These are phyloP conservation scores for Tricholaema leucomelas DNA, from an alignment of 2,113 vertebrate genomes.

Conservation along the genomic window DNA sequence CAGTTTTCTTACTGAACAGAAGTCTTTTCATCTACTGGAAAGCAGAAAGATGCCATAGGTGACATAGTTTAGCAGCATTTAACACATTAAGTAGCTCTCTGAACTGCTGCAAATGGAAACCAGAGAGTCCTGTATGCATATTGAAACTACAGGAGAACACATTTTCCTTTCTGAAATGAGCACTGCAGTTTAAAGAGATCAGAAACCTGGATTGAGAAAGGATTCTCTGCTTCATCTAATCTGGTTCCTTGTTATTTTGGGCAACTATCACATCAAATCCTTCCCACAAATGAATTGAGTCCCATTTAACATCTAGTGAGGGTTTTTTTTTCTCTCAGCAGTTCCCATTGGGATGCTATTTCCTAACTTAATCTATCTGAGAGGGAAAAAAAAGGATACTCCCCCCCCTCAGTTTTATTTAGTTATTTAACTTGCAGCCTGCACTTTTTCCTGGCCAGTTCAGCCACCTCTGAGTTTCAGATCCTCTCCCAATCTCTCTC, in stretches of 20 bases:
- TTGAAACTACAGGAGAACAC: background rate
- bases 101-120: slow-evolving; percentile 41
- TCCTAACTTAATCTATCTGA: background rate
- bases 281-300: background rate
- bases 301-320: background rate
- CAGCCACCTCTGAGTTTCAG: background rate
- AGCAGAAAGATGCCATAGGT: slow-evolving; percentile 62
- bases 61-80: slow-evolving; percentile 56
- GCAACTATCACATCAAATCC: background rate
- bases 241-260: background rate
- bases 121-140: background rate
- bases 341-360: background rate
- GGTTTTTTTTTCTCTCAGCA: background rate
- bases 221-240: background rate
- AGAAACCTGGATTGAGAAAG: background rate
- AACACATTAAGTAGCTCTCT: slow-evolving; percentile 36
- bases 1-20: slow-evolving; percentile 58
- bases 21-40: slow-evolving; percentile 62
- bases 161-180: slow-evolving; percentile 4
- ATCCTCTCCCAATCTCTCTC: background rate
- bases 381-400: background rate
- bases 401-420: no score
- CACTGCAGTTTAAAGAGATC: background rate
- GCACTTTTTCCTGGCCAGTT: background rate
- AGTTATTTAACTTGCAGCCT: background rate